phyloP scores from a whole-genome alignment of 2,888 invertebrate species.

The Petrolisthes manimaculis region DNA sequence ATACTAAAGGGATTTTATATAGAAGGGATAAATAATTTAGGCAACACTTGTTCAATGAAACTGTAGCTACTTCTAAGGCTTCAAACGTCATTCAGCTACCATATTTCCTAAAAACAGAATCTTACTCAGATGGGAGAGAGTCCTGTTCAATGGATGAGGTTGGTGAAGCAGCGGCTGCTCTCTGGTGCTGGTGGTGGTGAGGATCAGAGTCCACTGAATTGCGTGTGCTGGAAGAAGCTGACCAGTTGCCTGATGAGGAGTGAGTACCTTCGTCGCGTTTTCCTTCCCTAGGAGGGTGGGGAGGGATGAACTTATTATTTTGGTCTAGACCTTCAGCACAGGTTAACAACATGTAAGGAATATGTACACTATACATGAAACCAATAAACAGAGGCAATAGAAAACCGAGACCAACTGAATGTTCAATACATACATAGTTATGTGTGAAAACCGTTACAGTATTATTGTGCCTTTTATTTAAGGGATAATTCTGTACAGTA shows the following conservation, averaged over 20 bases:
- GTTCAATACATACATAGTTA: too few species aligned
- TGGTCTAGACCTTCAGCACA: too few species aligned
- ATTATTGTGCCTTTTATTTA: too few species aligned
- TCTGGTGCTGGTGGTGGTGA: constrained; percentile 69
- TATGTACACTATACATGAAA: too few species aligned
- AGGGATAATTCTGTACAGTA: too few species aligned
- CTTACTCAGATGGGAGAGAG: constrained; percentile 67
- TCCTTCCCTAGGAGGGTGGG: constrained; percentile 54
- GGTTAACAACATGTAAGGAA: too few species aligned
- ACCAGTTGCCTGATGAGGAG: constrained; percentile 95
- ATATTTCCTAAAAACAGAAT: neutral
- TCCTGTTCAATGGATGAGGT: constrained; percentile 77
- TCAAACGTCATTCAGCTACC: neutral
- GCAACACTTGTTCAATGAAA: neutral
- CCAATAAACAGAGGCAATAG: too few species aligned
- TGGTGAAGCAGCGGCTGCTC: constrained; percentile 53
- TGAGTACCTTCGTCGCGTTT: constrained; percentile 79
- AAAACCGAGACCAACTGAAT: too few species aligned
- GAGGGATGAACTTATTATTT: neutral
- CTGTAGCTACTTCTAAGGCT: neutral
- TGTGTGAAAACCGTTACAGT: too few species aligned
- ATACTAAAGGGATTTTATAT: too few species aligned
- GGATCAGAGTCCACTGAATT: constrained; percentile 89
- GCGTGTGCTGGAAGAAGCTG: constrained; percentile 89
- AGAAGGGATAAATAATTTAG: too few species aligned